A percentile compares a stretch with the other conserved stretches of the same genome.
phyloP scores from a whole-genome alignment of 1,140 invertebrate genomes.

The Elysia chlorotica region DNA sequence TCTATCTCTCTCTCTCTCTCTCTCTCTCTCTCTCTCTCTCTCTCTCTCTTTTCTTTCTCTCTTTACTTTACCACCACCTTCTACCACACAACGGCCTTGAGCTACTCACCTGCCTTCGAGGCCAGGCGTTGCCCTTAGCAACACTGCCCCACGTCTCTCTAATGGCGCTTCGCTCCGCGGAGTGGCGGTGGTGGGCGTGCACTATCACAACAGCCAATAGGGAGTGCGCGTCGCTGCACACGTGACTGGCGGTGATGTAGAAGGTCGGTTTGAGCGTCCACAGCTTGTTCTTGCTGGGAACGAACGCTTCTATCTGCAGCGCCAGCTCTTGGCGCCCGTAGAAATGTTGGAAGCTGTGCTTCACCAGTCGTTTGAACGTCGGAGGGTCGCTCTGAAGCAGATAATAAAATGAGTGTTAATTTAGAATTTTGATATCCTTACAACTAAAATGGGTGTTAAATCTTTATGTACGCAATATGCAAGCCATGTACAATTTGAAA shows the following conservation, averaged over 20 bases:
- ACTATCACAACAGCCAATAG: conserved; percentile 22
- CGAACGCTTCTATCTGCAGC: conserved; percentile 2
- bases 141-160: conserved; percentile 37
- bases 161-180: conserved; percentile 19
- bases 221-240: not conserved
- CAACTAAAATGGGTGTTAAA: no score
- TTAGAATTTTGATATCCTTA: no score
- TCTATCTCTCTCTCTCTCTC: no score
- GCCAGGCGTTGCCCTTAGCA: conserved; percentile 26
- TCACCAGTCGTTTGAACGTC: not conserved
- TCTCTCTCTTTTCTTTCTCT: no score
- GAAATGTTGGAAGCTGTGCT: conserved; percentile 14
- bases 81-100: no score
- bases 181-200: conserved; percentile 9
- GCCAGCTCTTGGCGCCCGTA: conserved; percentile 4
- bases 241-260: not conserved
- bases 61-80: no score
- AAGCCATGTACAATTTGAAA: no score
- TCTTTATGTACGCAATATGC: no score
- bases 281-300: conserved; percentile 2
- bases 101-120: conserved; percentile 1
- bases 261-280: conserved; percentile 2
- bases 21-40: no score
- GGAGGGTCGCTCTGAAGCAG: not conserved
- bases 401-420: no score